These are phyloP conservation scores for Trachelus troglodyta DNA, from an alignment of 2,888 invertebrate species.

Conservation along the genomic window DNA sequence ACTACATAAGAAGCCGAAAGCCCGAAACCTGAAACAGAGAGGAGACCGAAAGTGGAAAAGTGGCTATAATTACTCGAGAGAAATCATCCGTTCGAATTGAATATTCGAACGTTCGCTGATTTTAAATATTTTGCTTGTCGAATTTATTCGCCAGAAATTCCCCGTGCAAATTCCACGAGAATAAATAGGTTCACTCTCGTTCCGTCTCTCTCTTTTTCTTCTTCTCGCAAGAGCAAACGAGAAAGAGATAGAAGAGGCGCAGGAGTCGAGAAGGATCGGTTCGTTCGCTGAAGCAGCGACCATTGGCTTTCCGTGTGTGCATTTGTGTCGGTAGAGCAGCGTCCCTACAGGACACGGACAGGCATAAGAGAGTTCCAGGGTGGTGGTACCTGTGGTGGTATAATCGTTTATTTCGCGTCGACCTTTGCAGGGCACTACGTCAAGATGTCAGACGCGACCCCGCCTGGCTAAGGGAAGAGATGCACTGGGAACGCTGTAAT, in stretches of 20 bases:
- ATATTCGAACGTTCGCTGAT: background rate
- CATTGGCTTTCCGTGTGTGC: conserved; percentile 1
- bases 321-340: too few species aligned
- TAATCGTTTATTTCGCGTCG: conserved; percentile 63
- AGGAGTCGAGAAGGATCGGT: conserved; percentile 9
- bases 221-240: conserved; percentile 5
- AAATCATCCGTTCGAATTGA: background rate
- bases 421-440: conserved; percentile 65
- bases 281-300: background rate
- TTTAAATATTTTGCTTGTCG: background rate
- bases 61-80: background rate
- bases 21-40: background rate
- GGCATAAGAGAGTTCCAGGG: background rate
- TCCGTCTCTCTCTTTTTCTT: conserved; percentile 8
- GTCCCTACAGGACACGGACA: background rate
- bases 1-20: background rate
- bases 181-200: conserved; percentile 21
- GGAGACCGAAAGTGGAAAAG: background rate
- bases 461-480: conserved; percentile 60
- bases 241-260: background rate
- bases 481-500: conserved; percentile 64
- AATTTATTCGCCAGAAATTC: background rate
- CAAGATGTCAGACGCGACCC: conserved; percentile 65
- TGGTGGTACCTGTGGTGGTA: conserved; percentile 16
- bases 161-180: conserved; percentile 11